Conservation (phyloP, 1,140 invertebrate species). For the Sycophaga agraensis region DNA sequence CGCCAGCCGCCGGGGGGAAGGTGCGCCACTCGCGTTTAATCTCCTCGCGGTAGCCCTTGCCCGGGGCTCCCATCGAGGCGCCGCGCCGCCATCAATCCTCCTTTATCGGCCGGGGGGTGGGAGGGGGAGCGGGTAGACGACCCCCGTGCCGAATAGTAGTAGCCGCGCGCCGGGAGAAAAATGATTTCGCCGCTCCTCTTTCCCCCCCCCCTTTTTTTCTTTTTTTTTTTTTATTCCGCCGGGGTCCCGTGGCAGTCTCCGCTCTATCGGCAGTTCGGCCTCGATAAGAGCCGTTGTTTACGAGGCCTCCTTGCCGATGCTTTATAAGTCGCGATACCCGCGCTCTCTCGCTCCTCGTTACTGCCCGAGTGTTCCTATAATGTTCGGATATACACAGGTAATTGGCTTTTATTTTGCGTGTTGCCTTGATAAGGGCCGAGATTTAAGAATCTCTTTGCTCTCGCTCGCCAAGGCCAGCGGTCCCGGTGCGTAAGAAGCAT, state of each 20-base stretch:
- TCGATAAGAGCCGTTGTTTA: slow-evolving; percentile 11
- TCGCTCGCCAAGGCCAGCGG: too few species aligned
- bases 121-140: too few species aligned
- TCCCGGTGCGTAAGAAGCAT: too few species aligned
- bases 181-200: not conserved
- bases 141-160: too few species aligned
- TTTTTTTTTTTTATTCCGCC: not conserved
- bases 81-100: slow-evolving; percentile 3
- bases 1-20: not conserved
- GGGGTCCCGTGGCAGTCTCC: too few species aligned
- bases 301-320: not conserved
- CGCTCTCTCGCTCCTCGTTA: too few species aligned
- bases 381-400: too few species aligned
- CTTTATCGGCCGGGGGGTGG: too few species aligned
- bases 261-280: not conserved
- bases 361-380: too few species aligned
- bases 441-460: too few species aligned
- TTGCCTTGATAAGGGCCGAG: too few species aligned
- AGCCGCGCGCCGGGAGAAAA: not conserved
- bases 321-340: not conserved
- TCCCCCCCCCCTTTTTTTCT: not conserved
- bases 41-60: not conserved
- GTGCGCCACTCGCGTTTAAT: not conserved
- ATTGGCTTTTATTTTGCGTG: too few species aligned
- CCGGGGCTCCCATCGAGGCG: not conserved